Conservation (phyloP, 1,140 invertebrate genomes). For the Parapsyche elsis region DNA sequence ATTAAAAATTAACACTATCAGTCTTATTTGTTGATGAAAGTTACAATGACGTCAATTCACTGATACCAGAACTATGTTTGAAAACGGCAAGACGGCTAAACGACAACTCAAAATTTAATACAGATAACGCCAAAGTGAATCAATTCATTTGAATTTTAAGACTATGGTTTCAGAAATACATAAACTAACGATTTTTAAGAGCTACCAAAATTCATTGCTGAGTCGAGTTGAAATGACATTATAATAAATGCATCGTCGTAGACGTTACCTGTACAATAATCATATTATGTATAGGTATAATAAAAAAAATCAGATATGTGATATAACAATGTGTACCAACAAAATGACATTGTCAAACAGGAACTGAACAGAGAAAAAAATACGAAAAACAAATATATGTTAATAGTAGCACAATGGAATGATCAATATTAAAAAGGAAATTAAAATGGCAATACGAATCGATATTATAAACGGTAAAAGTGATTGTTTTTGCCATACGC, state of each 20-base stretch:
- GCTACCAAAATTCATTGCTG: too few species aligned
- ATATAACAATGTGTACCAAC: not conserved
- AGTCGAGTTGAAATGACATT: too few species aligned
- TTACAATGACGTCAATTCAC: conserved; percentile 1
- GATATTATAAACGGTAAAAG: too few species aligned
- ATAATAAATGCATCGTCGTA: too few species aligned
- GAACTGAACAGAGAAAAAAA: too few species aligned
- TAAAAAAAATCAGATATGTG: not conserved
- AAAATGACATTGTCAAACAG: too few species aligned
- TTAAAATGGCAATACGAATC: too few species aligned
- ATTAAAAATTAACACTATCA: conserved; percentile 18
- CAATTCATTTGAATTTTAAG: not conserved
- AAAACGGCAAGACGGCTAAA: conserved; percentile 10
- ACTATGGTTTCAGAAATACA: not conserved
- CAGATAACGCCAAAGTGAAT: not conserved
- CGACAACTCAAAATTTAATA: not conserved
- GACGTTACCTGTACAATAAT: too few species aligned
- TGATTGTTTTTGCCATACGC: too few species aligned
- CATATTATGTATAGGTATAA: not conserved
- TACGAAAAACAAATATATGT: too few species aligned
- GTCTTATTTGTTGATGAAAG: conserved; percentile 28
- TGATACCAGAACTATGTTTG: not conserved
- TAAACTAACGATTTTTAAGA: not conserved
- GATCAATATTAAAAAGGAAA: too few species aligned
- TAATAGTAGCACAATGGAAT: too few species aligned